Base-by-base conservation (phyloP, 2,797 vertebrate species). In the Sebastolobus alascanus region DNA sequence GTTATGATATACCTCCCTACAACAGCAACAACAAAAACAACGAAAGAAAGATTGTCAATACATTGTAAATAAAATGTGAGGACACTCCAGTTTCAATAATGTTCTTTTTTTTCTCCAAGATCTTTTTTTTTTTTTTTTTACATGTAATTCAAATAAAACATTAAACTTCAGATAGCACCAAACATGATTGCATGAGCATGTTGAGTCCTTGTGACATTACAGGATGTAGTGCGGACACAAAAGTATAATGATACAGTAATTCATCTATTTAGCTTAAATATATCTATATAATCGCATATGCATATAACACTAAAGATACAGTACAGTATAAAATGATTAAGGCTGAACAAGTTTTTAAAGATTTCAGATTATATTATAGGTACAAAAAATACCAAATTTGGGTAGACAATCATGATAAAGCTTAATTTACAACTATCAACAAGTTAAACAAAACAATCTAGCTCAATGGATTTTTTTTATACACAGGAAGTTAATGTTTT, bases 51-150 rank as follows among this genome's bases (percentile, higher is more conserved):
- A 79, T 6, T 63, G 22, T 60, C 22, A 43, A 18, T 20, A 56
- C 52, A 60, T 14, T 50, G 65, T 63, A 52, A 80, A 73, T 58
- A 64, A 52, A 64, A 73, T 37, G 68, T 72, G 52, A 63, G n/a
- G 25, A 20, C 33, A 56, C 6, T 77, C n/a, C 61, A 75, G 55
- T 68, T 81, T 33, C 27, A 80, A 4, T 72, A 4, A 5, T 9
- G 63, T 1, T 87, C 84, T n/a, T 87, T 88, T 91, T 84, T 86
- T 87, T 56, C n/a, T n/a, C n/a, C n/a, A n/a, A n/a, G n/a, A n/a
- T n/a, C n/a, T n/a, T n/a, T 56, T 59, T 38, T 22, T 60, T 55
- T 63, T 20, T 35, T 55, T 20, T 9, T 56, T 58, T 18, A 69
- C 2, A 33, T 50, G 13, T 65, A 52, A 50, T 71, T 68, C 33